A percentile compares a stretch with the other conserved stretches of the same genome.
Conservation (phyloP, 2,113 vertebrate genomes). For the Esox niger region DNA sequence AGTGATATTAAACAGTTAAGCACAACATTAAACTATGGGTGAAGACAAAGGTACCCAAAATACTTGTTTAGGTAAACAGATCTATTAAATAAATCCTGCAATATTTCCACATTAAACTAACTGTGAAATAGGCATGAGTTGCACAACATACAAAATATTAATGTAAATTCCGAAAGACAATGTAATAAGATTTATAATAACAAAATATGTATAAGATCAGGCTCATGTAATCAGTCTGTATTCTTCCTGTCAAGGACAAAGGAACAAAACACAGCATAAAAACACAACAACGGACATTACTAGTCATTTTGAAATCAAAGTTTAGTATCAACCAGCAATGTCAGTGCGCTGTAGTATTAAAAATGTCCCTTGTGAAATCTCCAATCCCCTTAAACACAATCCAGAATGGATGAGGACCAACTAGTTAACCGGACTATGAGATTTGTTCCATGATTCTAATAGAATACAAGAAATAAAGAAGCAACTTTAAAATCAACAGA, state of each 20-base stretch:
- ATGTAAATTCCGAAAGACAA: too few relatives aligned
- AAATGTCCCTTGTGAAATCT: slow-evolving; percentile 24
- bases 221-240: background rate
- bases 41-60: slow-evolving; percentile 16
- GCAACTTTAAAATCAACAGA: background rate
- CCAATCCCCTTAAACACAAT: slow-evolving; percentile 11
- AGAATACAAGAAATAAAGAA: slow-evolving; percentile 29
- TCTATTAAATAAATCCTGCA: background rate
- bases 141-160: too few relatives aligned
- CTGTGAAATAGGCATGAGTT: background rate
- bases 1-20: slow-evolving; percentile 1
- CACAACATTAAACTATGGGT: background rate
- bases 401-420: too few relatives aligned
- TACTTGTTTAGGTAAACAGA: background rate
- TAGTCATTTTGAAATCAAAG: slow-evolving; percentile 30
- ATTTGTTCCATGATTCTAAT: slow-evolving; percentile 35
- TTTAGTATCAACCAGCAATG: slow-evolving; percentile 21
- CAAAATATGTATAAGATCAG: background rate
- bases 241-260: slow-evolving; percentile 11
- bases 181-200: background rate
- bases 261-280: slow-evolving; percentile 17
- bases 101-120: slow-evolving; percentile 3
- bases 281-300: slow-evolving; percentile 15
- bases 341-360: slow-evolving; percentile 14
- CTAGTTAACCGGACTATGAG: background rate